A percentile compares a stretch with the other conserved stretches of the same genome.
Evolutionary conservation across 2,797 vertebrate species (phyloP).

Genomic region (Nothura maculosa): DNA sequence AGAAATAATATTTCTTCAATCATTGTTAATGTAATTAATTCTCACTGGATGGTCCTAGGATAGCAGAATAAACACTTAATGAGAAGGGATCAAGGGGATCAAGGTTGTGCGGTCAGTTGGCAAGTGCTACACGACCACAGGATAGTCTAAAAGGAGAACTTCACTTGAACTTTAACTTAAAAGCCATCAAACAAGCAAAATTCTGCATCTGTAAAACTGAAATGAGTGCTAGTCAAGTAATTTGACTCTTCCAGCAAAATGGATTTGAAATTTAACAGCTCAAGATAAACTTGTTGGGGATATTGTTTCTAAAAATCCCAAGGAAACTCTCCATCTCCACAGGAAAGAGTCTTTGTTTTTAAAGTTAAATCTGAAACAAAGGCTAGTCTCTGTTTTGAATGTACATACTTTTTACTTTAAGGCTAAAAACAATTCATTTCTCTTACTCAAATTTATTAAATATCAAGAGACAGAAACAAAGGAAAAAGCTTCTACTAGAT

Average conservation of each 20-base stretch:
- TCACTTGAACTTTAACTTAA: neutral
- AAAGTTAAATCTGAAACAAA: neutral
- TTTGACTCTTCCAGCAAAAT: neutral
- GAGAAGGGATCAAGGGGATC: neutral
- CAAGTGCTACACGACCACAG: neutral
- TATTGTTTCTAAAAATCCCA: neutral
- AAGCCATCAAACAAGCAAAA: neutral
- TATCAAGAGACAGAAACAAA: neutral
- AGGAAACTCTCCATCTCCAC: neutral
- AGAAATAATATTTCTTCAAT: constrained; percentile 27
- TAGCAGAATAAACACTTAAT: constrained; percentile 18
- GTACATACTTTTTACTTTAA: neutral
- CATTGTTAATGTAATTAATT: constrained; percentile 26
- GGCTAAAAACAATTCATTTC: too few relatives aligned
- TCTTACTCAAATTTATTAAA: neutral
- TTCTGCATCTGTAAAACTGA: neutral
- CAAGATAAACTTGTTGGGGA: neutral
- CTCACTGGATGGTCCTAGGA: neutral
- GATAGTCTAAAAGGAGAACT: neutral
- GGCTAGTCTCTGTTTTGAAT: neutral
- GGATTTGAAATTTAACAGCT: neutral
- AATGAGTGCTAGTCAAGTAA: neutral
- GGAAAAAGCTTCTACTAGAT: neutral
- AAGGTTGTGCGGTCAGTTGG: neutral
- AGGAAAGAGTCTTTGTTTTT: neutral